Base-by-base conservation (phyloP, 2,888 invertebrate species). In the Machimus rusticus region DNA sequence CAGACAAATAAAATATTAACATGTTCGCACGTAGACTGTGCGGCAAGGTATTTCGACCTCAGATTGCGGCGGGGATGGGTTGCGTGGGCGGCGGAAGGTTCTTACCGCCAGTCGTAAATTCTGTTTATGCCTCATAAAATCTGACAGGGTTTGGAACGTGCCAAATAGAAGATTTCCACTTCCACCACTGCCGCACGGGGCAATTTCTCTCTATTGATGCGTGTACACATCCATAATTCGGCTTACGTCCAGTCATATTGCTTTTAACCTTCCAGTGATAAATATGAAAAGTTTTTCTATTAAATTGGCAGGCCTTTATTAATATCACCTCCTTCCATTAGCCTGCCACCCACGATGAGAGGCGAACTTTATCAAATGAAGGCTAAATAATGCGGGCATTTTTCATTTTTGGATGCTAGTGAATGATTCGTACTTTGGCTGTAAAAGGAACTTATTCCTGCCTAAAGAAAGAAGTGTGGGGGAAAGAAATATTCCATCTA, bases 51-150 rank as follows among this genome's bases (percentile, higher is more conserved):
- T 57, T 84, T 37, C 28, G 55, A 84, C 82, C 82, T 84, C 82
- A 84, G 82, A 84, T 84, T 84, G 57, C 39, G 39, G 37, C 14
- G 37, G 82, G 39, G 12, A 9, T 5, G 31, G 74, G 74, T 23
- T 9, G 3, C 6, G 31, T 2, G 79, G 51, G 31, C 28, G n/a
- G 51, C 51, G n/a, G 19, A 82, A 66, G 82, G 82, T 82, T 82
- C 82, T 55, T 82, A 57, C 66, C 55, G 31, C 76, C 77, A 86
- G 86, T 55, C 86, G 86, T 86, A 86, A 86, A 86, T 86, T 86
- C 86, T 55, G 77, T 86, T 86, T 86, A 86, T 86, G 86, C 86
- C 77, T 86, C 86, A 86, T 86, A 86, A 86, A 86, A 86, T 86
- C 86, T 86, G 86, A 86, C 86, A 86, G 86, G 77, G 77, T 77